Percentiles rank a stretch among this genome's conserved stretches.
These are phyloP conservation scores for Litocranius walleri DNA, from an alignment of 2,113 vertebrate species.

Conservation along the genomic window DNA sequence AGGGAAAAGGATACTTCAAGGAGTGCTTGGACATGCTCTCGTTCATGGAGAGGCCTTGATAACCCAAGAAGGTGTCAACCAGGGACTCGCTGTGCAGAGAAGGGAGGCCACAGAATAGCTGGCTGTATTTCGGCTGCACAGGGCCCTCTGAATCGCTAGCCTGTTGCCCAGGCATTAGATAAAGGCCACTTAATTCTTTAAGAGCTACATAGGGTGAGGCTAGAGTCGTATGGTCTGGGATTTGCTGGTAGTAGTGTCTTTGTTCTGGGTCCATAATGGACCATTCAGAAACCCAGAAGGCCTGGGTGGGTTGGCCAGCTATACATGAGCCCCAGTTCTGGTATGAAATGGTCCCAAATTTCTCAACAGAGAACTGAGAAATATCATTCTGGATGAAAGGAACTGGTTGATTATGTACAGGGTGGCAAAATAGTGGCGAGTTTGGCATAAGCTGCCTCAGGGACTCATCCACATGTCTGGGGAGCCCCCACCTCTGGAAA, in stretches of 20 bases:
- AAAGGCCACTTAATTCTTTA: not conserved
- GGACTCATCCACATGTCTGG: slow-evolving; percentile 59
- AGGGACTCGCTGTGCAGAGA: slow-evolving; percentile 68
- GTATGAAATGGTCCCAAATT: not conserved
- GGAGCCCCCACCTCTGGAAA: slow-evolving; percentile 69
- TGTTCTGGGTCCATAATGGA: not conserved
- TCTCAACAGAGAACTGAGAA: not conserved
- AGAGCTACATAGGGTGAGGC: not conserved
- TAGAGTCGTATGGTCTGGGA: not conserved
- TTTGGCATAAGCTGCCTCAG: slow-evolving; percentile 53
- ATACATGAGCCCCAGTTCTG: slow-evolving; percentile 17
- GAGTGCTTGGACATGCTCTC: not conserved
- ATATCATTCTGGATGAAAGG: not conserved
- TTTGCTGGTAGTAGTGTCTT: not conserved
- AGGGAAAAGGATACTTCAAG: not conserved
- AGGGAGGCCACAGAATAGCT: slow-evolving; percentile 65
- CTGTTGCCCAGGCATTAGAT: not conserved
- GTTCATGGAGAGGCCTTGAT: not conserved
- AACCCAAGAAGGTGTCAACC: not conserved
- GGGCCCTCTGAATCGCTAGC: not conserved
- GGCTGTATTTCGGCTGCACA: not conserved
- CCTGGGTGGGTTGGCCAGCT: not conserved
- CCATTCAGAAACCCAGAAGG: slow-evolving; percentile 64
- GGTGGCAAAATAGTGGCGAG: not conserved
- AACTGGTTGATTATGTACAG: not conserved